These are phyloP conservation scores for Pogona vitticeps DNA, from an alignment of 2,113 vertebrate species.

Conservation along the genomic window DNA sequence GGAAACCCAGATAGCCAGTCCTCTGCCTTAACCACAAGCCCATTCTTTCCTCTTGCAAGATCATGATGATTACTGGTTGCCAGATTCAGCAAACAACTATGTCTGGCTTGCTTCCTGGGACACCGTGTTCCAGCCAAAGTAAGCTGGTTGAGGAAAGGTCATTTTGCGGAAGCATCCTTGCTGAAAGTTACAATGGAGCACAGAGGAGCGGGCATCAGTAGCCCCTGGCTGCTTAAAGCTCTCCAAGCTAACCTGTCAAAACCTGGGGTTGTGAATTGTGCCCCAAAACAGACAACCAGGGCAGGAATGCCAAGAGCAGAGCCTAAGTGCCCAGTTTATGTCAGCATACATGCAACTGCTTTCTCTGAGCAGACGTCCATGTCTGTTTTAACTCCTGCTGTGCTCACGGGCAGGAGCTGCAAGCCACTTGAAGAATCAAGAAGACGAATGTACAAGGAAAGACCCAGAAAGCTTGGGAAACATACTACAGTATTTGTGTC, in stretches of 20 bases:
- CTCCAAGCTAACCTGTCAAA: neutral
- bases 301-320: neutral
- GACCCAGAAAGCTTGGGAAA: neutral
- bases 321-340: neutral
- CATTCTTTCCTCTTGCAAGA: neutral
- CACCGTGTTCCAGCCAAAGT: conserved; percentile 2
- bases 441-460: neutral
- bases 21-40: rapidly evolving
- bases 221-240: neutral
- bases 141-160: conserved; percentile 14
- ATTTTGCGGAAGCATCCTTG: neutral
- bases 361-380: neutral
- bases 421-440: neutral
- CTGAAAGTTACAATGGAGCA: neutral
- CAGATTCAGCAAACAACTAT: neutral
- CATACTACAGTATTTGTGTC: no score
- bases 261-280: neutral
- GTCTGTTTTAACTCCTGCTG: neutral
- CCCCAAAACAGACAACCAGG: neutral
- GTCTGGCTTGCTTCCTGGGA: neutral
- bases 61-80: neutral
- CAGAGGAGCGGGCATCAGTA: neutral
- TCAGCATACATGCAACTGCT: neutral
- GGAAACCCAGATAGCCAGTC: neutral
- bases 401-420: neutral